Percentiles rank a stretch among this genome's conserved stretches.
Evolutionary conservation across 2,113 vertebrate genomes (phyloP).

Genomic region (Periophthalmodon schlosseri): DNA sequence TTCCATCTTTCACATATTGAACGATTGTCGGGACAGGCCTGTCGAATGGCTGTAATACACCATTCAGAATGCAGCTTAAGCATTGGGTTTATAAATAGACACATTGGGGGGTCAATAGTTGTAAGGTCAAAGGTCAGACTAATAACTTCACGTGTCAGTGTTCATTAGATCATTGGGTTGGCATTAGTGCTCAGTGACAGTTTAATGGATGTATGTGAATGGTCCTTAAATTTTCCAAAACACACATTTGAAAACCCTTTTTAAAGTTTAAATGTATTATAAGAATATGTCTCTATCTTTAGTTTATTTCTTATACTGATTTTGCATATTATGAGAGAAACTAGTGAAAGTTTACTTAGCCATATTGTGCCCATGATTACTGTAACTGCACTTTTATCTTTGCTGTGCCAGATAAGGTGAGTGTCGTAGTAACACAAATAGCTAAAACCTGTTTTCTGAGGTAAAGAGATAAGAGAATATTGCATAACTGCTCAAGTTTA

Average conservation of each 20-base stretch:
- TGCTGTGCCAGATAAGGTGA: neutral
- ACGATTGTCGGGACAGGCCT: no score
- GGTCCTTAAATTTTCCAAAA: neutral
- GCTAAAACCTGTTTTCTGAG: neutral
- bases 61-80: neutral
- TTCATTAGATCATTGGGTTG: neutral
- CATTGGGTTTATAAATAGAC: neutral
- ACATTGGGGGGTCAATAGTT: constrained; percentile 1
- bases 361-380: neutral
- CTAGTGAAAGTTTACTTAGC: neutral
- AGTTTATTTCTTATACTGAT: neutral
- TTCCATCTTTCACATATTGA: no score
- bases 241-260: neutral
- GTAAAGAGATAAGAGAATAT: neutral
- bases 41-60: neutral
- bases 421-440: neutral
- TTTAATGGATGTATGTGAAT: neutral
- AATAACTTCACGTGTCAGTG: neutral
- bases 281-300: no score
- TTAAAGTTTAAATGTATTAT: no score
- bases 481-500: neutral
- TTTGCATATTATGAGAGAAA: neutral
- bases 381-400: neutral
- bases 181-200: neutral
- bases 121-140: constrained; percentile 6